Evolutionary conservation across 2,888 invertebrate genomes (phyloP).

Genomic region (Augiades crinisus): DNA sequence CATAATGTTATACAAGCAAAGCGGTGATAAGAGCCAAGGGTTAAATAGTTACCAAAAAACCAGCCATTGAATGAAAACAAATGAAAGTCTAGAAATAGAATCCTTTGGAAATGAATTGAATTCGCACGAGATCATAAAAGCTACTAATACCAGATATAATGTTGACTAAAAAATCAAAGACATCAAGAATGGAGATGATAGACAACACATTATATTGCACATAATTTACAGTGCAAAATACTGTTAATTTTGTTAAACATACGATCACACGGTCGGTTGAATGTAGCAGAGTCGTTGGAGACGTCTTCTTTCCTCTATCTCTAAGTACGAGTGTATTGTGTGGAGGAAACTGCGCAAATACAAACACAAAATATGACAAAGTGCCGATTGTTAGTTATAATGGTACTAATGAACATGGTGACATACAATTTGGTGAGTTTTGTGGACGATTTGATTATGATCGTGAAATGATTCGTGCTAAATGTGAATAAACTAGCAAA

Average conservation of each 20-base stretch:
- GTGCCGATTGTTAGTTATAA: constrained; percentile 14
- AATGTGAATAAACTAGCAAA: background rate
- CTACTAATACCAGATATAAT: background rate
- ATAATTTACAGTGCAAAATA: constrained; percentile 61
- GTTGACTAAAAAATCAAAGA: background rate
- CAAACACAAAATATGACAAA: constrained; percentile 46
- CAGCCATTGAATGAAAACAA: constrained; percentile 27
- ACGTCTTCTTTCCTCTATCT: constrained; percentile 65
- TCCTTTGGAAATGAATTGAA: background rate
- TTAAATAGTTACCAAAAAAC: constrained; percentile 28
- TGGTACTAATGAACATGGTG: constrained; percentile 20
- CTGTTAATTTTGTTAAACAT: constrained; percentile 54
- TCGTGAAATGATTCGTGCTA: constrained; percentile 15
- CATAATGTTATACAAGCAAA: constrained; percentile 56
- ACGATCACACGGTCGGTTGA: constrained; percentile 64
- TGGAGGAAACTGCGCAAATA: constrained; percentile 74
- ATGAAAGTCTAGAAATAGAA: constrained; percentile 4
- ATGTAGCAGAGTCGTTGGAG: constrained; percentile 57
- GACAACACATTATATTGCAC: constrained; percentile 42
- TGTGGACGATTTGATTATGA: constrained; percentile 8
- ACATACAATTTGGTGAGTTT: constrained; percentile 1
- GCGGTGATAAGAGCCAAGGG: constrained; percentile 35
- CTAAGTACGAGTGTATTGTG: constrained; percentile 78
- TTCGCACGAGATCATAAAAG: constrained; percentile 1
- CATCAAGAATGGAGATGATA: constrained; percentile 9